These are phyloP conservation scores for Oikopleura albicans DNA, from an alignment of 23 tunicate species.

Conservation along the genomic window DNA sequence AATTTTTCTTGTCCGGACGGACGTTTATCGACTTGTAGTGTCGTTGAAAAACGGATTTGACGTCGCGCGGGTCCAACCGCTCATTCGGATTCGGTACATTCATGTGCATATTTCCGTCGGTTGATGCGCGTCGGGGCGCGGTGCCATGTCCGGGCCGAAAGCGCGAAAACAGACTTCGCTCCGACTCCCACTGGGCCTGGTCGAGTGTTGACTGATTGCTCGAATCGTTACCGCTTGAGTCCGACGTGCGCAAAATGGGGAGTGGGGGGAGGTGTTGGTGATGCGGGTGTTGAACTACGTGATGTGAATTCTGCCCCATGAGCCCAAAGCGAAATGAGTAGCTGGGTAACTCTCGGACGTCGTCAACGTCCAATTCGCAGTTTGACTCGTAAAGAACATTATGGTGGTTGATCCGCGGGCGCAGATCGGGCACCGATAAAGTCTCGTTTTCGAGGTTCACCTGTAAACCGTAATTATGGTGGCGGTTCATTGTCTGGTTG, in stretches of 20 bases:
- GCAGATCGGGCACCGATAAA: neutral
- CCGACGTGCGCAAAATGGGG: neutral
- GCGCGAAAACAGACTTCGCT: neutral
- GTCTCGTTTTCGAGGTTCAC: neutral
- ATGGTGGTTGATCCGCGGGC: neutral
- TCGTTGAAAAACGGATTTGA: neutral
- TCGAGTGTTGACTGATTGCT: neutral
- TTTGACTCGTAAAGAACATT: conserved; percentile 2
- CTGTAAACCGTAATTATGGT: neutral
- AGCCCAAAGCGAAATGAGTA: conserved; percentile 1
- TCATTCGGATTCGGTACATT: neutral
- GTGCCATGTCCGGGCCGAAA: neutral
- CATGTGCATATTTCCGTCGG: neutral
- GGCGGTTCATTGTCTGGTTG: neutral
- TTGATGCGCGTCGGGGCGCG: neutral
- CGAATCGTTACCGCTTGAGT: neutral
- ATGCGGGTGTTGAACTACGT: neutral
- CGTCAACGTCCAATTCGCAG: neutral
- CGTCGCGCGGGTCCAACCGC: neutral
- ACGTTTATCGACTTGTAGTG: conserved; percentile 3
- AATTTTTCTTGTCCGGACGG: neutral
- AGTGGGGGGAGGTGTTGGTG: neutral
- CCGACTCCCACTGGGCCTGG: neutral
- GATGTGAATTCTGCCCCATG: neutral
- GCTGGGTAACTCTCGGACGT: neutral